Evolutionary conservation across 2,797 vertebrate genomes (phyloP).

Genomic region (Tympanoctomys barrerae): DNA sequence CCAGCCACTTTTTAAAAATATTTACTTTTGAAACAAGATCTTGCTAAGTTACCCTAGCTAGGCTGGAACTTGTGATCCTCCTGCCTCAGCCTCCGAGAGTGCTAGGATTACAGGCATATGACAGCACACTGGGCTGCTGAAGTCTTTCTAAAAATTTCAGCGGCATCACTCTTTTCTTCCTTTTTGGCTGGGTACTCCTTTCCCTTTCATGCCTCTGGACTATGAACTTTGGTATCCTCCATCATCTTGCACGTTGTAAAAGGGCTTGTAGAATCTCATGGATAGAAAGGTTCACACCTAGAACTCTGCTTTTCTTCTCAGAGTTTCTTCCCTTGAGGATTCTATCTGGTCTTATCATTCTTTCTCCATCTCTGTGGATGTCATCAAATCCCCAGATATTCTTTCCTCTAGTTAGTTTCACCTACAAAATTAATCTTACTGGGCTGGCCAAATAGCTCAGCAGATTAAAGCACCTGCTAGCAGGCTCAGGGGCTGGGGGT

Average conservation of each 20-base stretch:
- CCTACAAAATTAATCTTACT: conserved; percentile 20
- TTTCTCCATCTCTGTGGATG: neutral
- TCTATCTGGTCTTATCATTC: neutral
- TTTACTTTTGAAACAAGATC: neutral
- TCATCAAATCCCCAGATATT: neutral
- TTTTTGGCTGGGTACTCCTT: neutral
- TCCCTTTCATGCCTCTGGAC: neutral
- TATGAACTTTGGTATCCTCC: neutral
- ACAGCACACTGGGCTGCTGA: neutral
- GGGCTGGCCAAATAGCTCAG: no score
- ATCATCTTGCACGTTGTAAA: neutral
- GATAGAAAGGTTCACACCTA: conserved; percentile 28
- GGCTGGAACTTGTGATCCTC: neutral
- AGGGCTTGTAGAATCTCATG: conserved; percentile 1
- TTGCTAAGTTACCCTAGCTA: neutral
- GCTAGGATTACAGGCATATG: neutral
- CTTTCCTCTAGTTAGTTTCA: conserved; percentile 20
- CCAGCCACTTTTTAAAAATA: neutral
- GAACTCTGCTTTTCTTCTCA: conserved; percentile 34
- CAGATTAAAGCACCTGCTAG: no score
- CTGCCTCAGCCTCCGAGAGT: neutral
- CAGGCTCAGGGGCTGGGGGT: no score
- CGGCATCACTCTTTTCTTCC: neutral
- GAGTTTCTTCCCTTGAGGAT: neutral
- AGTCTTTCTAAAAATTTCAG: neutral